Evolutionary conservation across 1,140 invertebrate species (phyloP).

Genomic region (Aporrectodea caliginosa): DNA sequence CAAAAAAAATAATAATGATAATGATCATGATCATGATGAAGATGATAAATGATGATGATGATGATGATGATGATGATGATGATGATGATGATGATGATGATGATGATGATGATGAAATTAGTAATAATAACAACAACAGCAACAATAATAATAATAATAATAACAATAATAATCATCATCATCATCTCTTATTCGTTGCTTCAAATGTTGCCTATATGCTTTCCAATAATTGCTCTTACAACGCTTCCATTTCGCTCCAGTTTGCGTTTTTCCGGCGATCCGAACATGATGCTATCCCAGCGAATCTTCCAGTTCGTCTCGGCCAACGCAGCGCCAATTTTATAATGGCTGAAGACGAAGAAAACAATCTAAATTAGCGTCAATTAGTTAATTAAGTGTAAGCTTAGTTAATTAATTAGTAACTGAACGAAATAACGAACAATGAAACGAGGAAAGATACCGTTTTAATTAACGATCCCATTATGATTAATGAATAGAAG

Average conservation of each 20-base stretch:
- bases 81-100: constrained; percentile 2
- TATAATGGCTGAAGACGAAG: constrained; percentile 71
- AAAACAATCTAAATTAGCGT: too few species aligned
- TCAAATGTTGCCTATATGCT: too few species aligned
- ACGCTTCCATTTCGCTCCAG: constrained; percentile 52
- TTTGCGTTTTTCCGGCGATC: constrained; percentile 41
- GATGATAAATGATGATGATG: background rate
- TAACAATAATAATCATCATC: too few species aligned
- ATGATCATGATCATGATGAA: background rate
- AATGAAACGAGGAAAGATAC: too few species aligned
- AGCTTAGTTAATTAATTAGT: too few species aligned
- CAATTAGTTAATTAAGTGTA: too few species aligned
- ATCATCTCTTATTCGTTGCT: too few species aligned
- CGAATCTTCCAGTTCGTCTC: constrained; percentile 92
- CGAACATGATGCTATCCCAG: constrained; percentile 67
- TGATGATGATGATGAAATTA: constrained; percentile 3
- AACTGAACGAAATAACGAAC: too few species aligned
- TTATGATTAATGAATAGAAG: too few species aligned
- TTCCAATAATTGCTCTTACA: too few species aligned
- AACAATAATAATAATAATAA: background rate
- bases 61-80: constrained; percentile 3
- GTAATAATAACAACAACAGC: background rate
- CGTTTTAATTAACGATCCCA: too few species aligned
- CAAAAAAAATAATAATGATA: background rate
- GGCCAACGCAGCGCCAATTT: constrained; percentile 84